These are phyloP conservation scores for Mythimna vitellina DNA, from an alignment of 2,888 invertebrate genomes.

Conservation along the genomic window DNA sequence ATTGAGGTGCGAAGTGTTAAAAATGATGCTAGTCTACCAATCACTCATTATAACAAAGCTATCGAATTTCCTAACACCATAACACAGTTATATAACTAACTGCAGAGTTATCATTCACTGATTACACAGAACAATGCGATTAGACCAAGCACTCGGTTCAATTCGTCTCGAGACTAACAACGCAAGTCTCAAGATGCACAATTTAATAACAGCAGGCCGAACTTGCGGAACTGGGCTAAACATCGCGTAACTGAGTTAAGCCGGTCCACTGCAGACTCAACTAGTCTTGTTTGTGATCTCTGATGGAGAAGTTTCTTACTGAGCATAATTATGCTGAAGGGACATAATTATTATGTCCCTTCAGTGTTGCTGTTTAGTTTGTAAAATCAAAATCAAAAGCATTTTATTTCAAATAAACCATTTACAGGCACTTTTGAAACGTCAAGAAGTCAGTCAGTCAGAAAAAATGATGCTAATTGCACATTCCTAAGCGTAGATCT, in stretches of 20 bases:
- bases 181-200: conserved; percentile 56
- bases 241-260: conserved; percentile 53
- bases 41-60: neutral
- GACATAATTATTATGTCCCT: too few species aligned
- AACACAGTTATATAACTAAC: conserved; percentile 26
- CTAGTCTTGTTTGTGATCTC: conserved; percentile 40
- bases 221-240: conserved; percentile 59
- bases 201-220: conserved; percentile 53
- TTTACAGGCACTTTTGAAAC: too few species aligned
- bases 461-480: too few species aligned
- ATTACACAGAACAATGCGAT: conserved; percentile 33
- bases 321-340: too few species aligned
- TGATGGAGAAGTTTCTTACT: conserved; percentile 29
- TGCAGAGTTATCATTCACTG: conserved; percentile 19
- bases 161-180: conserved; percentile 37
- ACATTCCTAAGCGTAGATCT: too few species aligned
- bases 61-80: neutral
- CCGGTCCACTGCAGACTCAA: conserved; percentile 32
- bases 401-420: too few species aligned
- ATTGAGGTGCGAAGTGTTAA: too few species aligned
- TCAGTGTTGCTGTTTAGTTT: neutral
- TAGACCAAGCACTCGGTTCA: conserved; percentile 23
- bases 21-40: neutral
- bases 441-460: too few species aligned
- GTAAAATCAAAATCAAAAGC: too few species aligned